Base-by-base conservation (phyloP, 2,797 vertebrate genomes). In the Rhinella marina region DNA sequence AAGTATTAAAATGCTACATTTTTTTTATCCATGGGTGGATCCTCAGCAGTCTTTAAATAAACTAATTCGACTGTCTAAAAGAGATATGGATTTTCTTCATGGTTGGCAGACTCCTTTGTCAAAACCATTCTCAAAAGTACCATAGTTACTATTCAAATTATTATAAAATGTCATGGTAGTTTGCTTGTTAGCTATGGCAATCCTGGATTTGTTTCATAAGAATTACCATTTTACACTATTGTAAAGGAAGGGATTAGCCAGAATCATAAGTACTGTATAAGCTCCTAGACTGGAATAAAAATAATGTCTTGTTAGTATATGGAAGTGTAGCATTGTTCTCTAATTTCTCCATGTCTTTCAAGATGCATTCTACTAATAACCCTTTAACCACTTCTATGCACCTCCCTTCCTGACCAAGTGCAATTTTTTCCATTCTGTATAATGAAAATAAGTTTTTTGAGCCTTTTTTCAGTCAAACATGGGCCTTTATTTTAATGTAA, bases 121-220 rank as follows among this genome's bases (percentile, higher is more conserved):
- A n/a, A 48, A 73, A 52, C 48, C 23, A 54, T 78, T 16, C 56
- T 27, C 25, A 78, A 56, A 78, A 56, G n/a, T 77, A 16, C 50
- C 11, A 57, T 78, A 27, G 16, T 27, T 14, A 78, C 16, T 78
- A 78, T 54, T 25, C n/a, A 78, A 27, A 78, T 78, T 13, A 54
- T 52, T 16, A 25, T 27, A 52, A 27, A 56, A 56, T 29, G 16
- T 56, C 76, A 78, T 27, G 76, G 76, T 78, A 27, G n/a, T 78
- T 78, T 78, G 7, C 50, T 56, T 78, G 23, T 78, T 29, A 54
- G n/a, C 52, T 78, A 54, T 77, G 25, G 76, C 56, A 78, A 57
- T 78, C n/a, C 50, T 56, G n/a, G 52, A 54, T 78, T 78, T 78
- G n/a, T 57, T 78, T 78, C 52, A 27, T 17, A 54, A 78, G 76